Evolutionary conservation across 2,888 invertebrate genomes (phyloP), one percentile per base, ranked within the genome.

Genomic region (Lasioglossum leucozonium): DNA sequence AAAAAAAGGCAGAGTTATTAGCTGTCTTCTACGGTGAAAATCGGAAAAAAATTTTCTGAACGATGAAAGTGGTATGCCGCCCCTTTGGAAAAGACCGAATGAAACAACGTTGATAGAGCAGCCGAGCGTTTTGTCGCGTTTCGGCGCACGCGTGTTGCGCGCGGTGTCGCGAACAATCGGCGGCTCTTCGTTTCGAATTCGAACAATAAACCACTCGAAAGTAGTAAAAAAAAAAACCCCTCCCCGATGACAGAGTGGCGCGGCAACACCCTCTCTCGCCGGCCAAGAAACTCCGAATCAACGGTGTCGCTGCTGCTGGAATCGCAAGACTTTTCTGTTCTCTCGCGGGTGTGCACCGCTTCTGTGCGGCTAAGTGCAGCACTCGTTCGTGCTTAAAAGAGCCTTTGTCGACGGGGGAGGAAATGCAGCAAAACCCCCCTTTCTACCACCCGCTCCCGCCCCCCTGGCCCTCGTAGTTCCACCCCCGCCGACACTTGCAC

Each of bases 311-410:
- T 81, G 76, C 76, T 81, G 77, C 77, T 71, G 78, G 78, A 71
- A 76, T 77, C 78, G 76, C 81, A 62, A 79, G 76, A 58, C 72
- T 77, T 34, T 65, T n/a, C 30, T 47, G 81, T 81, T 73, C 47
- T 73, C 47, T 67, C 67, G 67, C 42, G 72, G 72, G 44, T 81
- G 77, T 72, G 72, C 75, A 73, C 76, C 76, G 44, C 51, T 22
- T 65, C 65, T 79, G 84, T 37, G 74, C 69, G 72, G 55, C 69
- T 82, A 80, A 87, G 84, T 82, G 82, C 79, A 62, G 81, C 79
- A 79, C 82, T 89, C 87, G 74, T 77, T 84, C 79, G 77, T 76
- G 71, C 78, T 82, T 79, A 87, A 89, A 89, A 89, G 77, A 88
- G 87, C 88, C 89, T 88, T 89, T 89, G 88, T 89, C 51, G 81